A percentile compares a stretch with the other conserved stretches of the same genome.
Evolutionary conservation across 1,140 invertebrate genomes (phyloP).

Genomic region (Pogonus chalceus): DNA sequence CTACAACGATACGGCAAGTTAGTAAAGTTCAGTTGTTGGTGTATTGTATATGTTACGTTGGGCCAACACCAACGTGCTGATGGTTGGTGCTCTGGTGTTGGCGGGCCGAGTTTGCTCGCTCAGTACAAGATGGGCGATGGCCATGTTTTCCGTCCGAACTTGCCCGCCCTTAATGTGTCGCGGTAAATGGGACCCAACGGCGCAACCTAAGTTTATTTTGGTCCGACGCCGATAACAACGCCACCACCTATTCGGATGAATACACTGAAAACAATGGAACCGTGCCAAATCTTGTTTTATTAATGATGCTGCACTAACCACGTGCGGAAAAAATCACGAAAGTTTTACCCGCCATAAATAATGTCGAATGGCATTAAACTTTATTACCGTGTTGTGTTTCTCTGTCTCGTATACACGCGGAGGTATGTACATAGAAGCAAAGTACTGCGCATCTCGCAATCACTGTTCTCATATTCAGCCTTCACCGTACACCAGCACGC

Average conservation of each 20-base stretch:
- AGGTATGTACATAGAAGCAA: too few relatives aligned
- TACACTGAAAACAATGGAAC: constrained; percentile 5
- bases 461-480: too few relatives aligned
- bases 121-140: neutral
- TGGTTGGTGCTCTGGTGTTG: neutral
- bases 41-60: too few relatives aligned
- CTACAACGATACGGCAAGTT: too few relatives aligned
- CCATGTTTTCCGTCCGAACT: constrained; percentile 1
- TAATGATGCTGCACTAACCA: neutral
- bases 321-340: neutral
- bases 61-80: too few relatives aligned
- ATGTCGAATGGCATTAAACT: neutral
- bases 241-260: constrained; percentile 3
- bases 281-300: constrained; percentile 3
- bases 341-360: neutral
- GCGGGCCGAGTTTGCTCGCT: neutral
- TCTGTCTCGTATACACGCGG: neutral
- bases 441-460: too few relatives aligned
- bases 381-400: constrained; percentile 5
- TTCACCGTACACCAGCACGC: too few relatives aligned
- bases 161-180: neutral
- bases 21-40: too few relatives aligned
- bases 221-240: constrained; percentile 3
- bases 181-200: neutral
- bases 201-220: neutral